Base-by-base conservation (phyloP, 1,140 invertebrate genomes). In the Argopecten irradians region DNA sequence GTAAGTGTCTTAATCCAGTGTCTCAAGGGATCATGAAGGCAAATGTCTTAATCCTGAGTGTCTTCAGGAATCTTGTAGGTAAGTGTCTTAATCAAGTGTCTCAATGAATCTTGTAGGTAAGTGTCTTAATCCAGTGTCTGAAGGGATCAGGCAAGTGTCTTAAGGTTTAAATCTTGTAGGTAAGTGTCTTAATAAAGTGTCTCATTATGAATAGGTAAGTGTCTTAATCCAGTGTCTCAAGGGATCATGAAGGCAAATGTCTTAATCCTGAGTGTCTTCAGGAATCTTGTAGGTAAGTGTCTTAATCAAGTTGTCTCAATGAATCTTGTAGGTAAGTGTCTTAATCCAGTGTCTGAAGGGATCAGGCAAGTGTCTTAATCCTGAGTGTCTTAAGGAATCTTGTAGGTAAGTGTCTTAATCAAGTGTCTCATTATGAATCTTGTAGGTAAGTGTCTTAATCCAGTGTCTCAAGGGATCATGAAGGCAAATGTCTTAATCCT, bases 301-400 rank as follows among this genome's bases (percentile, higher is more conserved):
- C 90, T 96, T 0, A 97, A 97, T 95, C 95, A 96, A n/a, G n/a
- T 97, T 97, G 97, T 91, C 96, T 96, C 93, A 97, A 96, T 93
- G 97, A 97, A 90, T 96, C 96, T n/a, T 71, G 55, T 71, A 95
- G 97, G 95, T 96, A 90, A 83, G 89, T 32, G 11, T 71, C 55
- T 71, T 71, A 71, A 55, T n/a, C n/a, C n/a, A n/a, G n/a, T n/a
- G n/a, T n/a, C n/a, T n/a, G n/a, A n/a, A n/a, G n/a, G n/a, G n/a
- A n/a, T n/a, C n/a, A n/a, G n/a, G n/a, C n/a, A 55, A 55, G 43
- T 55, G 43, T 55, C 43, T 55, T 55, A 55, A 55, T 11, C 55
- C 8, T 19, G 43, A 55, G 43, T 55, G 43, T 55, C 43, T 55
- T 22, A 55, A 55, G 36, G 36, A 39, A 13, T 39, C 36, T n/a